Percentiles rank a stretch among this genome's conserved stretches.
Conservation (phyloP, 2,888 invertebrate species). For the Pollenia griseotomentosa region DNA sequence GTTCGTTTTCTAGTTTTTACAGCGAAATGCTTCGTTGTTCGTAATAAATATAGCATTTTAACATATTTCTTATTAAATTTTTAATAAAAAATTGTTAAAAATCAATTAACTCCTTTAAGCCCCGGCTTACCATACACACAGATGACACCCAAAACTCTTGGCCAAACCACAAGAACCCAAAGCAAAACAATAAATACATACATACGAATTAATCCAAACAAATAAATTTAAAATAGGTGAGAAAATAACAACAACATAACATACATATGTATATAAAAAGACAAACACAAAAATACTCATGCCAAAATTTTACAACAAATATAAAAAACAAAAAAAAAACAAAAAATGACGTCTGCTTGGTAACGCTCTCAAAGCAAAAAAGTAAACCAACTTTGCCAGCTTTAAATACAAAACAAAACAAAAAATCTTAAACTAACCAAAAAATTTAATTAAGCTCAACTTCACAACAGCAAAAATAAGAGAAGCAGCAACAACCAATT, state of each 20-base stretch:
- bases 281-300: slow-evolving; percentile 19
- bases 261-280: slow-evolving; percentile 16
- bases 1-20: too few relatives aligned
- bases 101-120: slow-evolving; percentile 13
- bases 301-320: slow-evolving; percentile 37
- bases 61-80: too few relatives aligned
- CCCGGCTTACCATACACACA: neutral
- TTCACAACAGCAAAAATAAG: slow-evolving; percentile 46
- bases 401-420: slow-evolving; percentile 11
- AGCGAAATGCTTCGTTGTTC: too few relatives aligned
- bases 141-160: slow-evolving; percentile 42
- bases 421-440: slow-evolving; percentile 30
- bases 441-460: slow-evolving; percentile 42
- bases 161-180: slow-evolving; percentile 44
- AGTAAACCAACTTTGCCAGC: slow-evolving; percentile 28
- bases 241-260: slow-evolving; percentile 44
- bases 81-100: too few relatives aligned
- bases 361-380: slow-evolving; percentile 39
- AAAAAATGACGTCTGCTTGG: slow-evolving; percentile 36
- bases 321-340: slow-evolving; percentile 6
- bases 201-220: slow-evolving; percentile 26
- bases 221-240: slow-evolving; percentile 59
- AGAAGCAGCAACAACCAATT: slow-evolving; percentile 44
- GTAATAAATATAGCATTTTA: too few relatives aligned
- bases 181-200: slow-evolving; percentile 18